Conservation (phyloP, 2,113 vertebrate genomes). For the Coturnix japonica region DNA sequence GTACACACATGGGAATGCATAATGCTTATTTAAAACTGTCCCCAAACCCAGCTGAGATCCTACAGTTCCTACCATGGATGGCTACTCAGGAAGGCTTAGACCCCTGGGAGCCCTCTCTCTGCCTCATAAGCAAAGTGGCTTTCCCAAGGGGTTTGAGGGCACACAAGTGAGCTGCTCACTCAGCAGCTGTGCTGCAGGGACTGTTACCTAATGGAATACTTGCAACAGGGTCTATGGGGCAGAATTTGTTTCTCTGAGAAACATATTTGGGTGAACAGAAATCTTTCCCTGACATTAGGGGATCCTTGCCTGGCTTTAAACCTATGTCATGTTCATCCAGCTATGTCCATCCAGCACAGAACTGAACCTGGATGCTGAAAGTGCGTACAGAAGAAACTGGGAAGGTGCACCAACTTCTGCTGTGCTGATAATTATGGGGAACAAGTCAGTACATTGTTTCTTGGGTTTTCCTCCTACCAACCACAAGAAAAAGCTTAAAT, state of each 20-base stretch:
- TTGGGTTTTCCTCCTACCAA: neutral
- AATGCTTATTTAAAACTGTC: slow-evolving; percentile 42
- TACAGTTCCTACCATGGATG: neutral
- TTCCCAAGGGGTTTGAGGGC: slow-evolving; percentile 23
- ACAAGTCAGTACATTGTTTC: neutral
- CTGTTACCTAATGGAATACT: neutral
- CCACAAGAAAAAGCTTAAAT: neutral
- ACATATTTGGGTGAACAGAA: neutral
- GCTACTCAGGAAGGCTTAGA: slow-evolving; percentile 23
- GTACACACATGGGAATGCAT: neutral
- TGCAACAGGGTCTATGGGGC: neutral
- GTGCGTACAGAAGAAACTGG: neutral
- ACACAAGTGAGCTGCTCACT: slow-evolving; percentile 57
- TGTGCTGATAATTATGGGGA: neutral
- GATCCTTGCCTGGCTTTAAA: neutral
- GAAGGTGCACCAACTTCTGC: neutral
- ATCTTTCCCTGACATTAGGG: neutral
- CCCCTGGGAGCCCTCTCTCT: slow-evolving; percentile 19
- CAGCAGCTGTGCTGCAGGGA: slow-evolving; percentile 43
- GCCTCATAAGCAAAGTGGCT: slow-evolving; percentile 50
- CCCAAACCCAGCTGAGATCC: slow-evolving; percentile 52
- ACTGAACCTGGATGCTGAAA: neutral
- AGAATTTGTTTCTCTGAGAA: neutral
- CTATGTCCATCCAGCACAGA: neutral
- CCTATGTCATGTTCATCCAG: neutral